These are phyloP conservation scores for Paramormyrops kingsleyae DNA, from an alignment of 2,113 vertebrate genomes.

Conservation along the genomic window DNA sequence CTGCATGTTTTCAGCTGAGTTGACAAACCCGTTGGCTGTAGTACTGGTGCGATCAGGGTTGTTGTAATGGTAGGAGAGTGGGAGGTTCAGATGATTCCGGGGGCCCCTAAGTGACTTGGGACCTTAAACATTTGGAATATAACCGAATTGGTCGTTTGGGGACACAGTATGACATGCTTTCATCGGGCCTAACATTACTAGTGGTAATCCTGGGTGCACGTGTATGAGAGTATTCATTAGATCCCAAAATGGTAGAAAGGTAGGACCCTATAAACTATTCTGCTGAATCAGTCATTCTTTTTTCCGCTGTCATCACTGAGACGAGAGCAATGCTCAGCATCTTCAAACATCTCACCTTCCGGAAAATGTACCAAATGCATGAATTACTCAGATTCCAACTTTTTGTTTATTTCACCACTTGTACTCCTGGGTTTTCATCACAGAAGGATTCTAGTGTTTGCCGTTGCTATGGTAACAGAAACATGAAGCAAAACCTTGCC, in stretches of 20 bases:
- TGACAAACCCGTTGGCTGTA: not conserved
- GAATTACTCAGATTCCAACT: constrained; percentile 26
- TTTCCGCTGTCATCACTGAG: not conserved
- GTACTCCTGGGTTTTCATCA: constrained; percentile 28
- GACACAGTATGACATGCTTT: not conserved
- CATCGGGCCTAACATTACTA: not conserved
- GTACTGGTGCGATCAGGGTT: not conserved
- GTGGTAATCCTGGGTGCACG: not conserved
- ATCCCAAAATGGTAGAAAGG: not conserved
- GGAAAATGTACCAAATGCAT: constrained; percentile 19
- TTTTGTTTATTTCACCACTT: constrained; percentile 11
- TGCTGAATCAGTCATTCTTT: not conserved
- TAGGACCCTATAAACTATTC: not conserved
- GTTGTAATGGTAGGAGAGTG: not conserved
- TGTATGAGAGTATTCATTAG: not conserved
- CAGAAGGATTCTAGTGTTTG: constrained; percentile 61
- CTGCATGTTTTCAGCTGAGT: not conserved
- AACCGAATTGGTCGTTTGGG: not conserved
- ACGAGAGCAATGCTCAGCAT: not conserved
- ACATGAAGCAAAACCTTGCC: constrained; percentile 38
- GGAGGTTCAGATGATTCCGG: not conserved
- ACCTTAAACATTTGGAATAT: not conserved
- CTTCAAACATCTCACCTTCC: constrained; percentile 20
- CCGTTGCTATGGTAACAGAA: constrained; percentile 45
- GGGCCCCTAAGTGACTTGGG: not conserved